Evolutionary conservation across 1,140 invertebrate species (phyloP).

Genomic region (Drosophila micromelanica): DNA sequence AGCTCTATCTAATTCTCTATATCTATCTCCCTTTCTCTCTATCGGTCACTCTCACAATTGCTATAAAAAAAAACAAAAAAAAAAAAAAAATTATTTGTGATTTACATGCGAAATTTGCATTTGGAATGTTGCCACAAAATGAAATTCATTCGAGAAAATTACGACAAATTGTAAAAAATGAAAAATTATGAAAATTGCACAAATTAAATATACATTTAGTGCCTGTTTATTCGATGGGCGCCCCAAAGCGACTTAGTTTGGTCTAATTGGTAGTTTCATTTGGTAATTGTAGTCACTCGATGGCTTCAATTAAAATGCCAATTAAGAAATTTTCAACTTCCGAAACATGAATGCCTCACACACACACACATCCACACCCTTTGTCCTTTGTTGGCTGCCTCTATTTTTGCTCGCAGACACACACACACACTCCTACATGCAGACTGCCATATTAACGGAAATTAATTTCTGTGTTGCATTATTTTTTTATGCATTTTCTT

Average conservation of each 20-base stretch:
- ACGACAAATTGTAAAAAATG: slow-evolving; percentile 18
- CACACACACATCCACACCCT: background rate
- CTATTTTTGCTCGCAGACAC: background rate
- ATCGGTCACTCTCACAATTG: background rate
- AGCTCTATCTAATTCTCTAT: background rate
- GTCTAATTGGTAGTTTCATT: slow-evolving; percentile 34
- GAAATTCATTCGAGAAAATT: slow-evolving; percentile 10
- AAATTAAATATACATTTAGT: slow-evolving; percentile 56
- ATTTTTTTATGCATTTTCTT: slow-evolving; percentile 17
- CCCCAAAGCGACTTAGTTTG: slow-evolving; percentile 30
- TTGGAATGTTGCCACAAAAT: slow-evolving; percentile 33
- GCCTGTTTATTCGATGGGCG: background rate
- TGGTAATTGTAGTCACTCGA: slow-evolving; percentile 12
- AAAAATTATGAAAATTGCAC: slow-evolving; percentile 39
- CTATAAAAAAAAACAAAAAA: background rate
- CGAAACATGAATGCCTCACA: slow-evolving; percentile 40
- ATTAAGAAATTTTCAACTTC: slow-evolving; percentile 63
- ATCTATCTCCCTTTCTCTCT: background rate
- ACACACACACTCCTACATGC: slow-evolving; percentile 5
- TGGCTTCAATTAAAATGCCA: slow-evolving; percentile 63
- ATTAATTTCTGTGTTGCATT: slow-evolving; percentile 67
- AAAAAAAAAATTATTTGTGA: background rate
- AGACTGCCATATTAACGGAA: slow-evolving; percentile 62
- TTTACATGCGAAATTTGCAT: slow-evolving; percentile 27
- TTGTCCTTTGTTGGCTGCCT: slow-evolving; percentile 2